Conservation (phyloP, 2,888 invertebrate species). For the Eupithecia insigniata region DNA sequence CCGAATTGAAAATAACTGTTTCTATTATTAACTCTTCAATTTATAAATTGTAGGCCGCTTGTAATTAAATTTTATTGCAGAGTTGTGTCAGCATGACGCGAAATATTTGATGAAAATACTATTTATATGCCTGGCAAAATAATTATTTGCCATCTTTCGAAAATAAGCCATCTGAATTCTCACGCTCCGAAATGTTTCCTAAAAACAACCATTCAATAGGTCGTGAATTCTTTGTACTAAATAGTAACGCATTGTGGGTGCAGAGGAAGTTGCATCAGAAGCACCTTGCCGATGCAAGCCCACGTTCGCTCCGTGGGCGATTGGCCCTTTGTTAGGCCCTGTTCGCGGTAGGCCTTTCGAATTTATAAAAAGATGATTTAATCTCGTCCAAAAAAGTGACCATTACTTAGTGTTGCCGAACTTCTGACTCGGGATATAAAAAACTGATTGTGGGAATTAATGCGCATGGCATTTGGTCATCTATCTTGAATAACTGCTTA, state of each 20-base stretch:
- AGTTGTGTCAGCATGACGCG: constrained; percentile 5
- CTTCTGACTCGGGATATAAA: constrained; percentile 2
- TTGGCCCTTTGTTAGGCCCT: constrained; percentile 59
- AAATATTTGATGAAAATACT: not conserved
- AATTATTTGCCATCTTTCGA: constrained; percentile 10
- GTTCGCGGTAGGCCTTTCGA: constrained; percentile 21
- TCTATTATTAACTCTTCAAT: not conserved
- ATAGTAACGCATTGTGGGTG: constrained; percentile 61
- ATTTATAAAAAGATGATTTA: constrained; percentile 21
- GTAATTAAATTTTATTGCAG: not conserved
- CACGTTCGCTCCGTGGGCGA: constrained; percentile 60
- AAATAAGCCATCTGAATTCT: constrained; percentile 18
- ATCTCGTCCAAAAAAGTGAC: constrained; percentile 21
- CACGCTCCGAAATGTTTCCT: constrained; percentile 25
- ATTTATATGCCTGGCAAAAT: not conserved
- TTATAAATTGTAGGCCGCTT: not conserved
- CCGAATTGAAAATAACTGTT: constrained; percentile 1
- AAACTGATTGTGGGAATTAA: constrained; percentile 1
- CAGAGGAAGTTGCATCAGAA: constrained; percentile 75
- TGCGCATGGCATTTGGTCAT: not conserved
- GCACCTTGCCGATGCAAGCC: constrained; percentile 60
- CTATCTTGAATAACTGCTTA: not conserved
- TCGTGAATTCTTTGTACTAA: constrained; percentile 48
- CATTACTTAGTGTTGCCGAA: constrained; percentile 7
- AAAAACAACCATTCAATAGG: constrained; percentile 26